Evolutionary conservation across 1,140 invertebrate genomes (phyloP), one percentile per base, ranked within the genome.

Genomic region (Drosophila mojavensis): DNA sequence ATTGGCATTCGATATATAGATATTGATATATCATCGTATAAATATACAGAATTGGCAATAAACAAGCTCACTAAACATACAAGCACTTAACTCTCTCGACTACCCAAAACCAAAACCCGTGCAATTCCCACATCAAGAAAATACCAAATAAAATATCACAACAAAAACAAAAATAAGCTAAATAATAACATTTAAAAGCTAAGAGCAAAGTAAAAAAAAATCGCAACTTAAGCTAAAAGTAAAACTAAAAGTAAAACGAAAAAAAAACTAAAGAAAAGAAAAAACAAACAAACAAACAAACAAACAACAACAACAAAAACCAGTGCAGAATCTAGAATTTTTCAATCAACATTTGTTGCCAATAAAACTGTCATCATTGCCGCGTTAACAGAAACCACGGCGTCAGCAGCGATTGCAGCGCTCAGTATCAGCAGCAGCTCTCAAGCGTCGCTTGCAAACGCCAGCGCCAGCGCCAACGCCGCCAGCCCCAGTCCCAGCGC

Each of bases 281-380:
- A 47, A 28, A 47, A 26, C 4, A 13, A 64, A 43, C 20, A 48
- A 66, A 65, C 41, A 62, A 62, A 33, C 3, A 33, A 33, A 28
- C 28, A 28, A 33, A 33, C 6, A 9, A 33, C 6, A 33, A 33
- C 33, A 7, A 33, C 6, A 33, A 33, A 5, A 33, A 33, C 69
- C 74, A 81, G 71, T 81, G 75, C 76, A 78, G 59, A 63, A 67
- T 43, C 24, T 61, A 79, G 67, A 83, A 75, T 75, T 50, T 79
- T 88, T 89, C 70, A 85, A 90, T 77, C 75, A 90, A 86, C 75
- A 81, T 90, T 90, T 75, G 84, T 90, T 84, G 86, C 86, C 75
- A 90, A 90, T 90, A 90, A 88, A 89, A 91, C 62, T 90, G 86
- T 88, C 86, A 90, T 91, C 86, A 90, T 91, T 90, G 88, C 82